Conservation (phyloP, 2,113 vertebrate genomes). For the Coregonus clupeaformis region DNA sequence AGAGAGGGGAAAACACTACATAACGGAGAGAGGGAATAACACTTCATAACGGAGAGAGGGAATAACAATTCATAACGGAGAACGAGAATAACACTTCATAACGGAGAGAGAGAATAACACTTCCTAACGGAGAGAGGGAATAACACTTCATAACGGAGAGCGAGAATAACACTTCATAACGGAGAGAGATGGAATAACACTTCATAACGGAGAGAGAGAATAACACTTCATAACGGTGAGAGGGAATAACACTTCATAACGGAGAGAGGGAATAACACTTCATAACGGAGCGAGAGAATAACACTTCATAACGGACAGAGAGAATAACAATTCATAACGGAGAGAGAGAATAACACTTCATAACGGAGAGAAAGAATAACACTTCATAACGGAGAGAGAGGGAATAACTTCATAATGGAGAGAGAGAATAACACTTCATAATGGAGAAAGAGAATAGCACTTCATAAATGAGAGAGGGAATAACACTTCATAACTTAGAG, state of each 20-base stretch:
- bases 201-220: slow-evolving; percentile 1
- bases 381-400: too few relatives aligned
- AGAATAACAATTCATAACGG: too few relatives aligned
- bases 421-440: too few relatives aligned
- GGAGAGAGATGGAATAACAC: neutral
- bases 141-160: neutral
- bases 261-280: slow-evolving; percentile 10
- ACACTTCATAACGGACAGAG: neutral
- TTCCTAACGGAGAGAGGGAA: neutral
- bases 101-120: slow-evolving; percentile 7
- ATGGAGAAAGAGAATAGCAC: neutral
- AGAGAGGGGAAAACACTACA: too few relatives aligned
- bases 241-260: neutral
- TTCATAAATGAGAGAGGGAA: neutral
- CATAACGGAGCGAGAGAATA: neutral
- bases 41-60: neutral
- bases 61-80: too few relatives aligned
- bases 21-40: neutral
- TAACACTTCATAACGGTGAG: neutral
- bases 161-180: too few relatives aligned
- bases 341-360: neutral
- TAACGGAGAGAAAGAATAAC: slow-evolving; percentile 2
- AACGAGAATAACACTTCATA: neutral
- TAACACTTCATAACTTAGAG: too few relatives aligned
- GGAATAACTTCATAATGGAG: neutral